These are phyloP conservation scores for Drosophila dives DNA, from an alignment of 2,888 invertebrate species.

Conservation along the genomic window DNA sequence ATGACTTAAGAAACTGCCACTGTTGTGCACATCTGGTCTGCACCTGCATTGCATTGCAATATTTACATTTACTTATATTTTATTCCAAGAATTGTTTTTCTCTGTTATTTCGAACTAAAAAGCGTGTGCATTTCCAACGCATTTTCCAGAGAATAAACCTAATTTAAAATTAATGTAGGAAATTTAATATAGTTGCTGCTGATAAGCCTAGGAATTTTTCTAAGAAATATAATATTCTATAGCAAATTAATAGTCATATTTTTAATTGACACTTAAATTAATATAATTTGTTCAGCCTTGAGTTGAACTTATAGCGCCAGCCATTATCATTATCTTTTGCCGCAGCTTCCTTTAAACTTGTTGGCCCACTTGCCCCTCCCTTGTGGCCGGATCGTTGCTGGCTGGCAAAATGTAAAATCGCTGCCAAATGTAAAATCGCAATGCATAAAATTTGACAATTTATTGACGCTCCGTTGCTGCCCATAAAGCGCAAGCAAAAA, in stretches of 20 bases:
- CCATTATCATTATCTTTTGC: not conserved
- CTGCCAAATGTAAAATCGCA: slow-evolving; percentile 54
- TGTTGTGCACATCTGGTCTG: slow-evolving; percentile 15
- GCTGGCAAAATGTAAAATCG: slow-evolving; percentile 32
- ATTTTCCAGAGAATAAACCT: not conserved
- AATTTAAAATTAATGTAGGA: not conserved
- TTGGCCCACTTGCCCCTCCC: slow-evolving; percentile 1
- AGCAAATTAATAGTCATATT: not conserved
- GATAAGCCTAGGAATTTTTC: not conserved
- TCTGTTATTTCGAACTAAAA: slow-evolving; percentile 11
- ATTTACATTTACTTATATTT: slow-evolving; percentile 17
- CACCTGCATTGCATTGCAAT: slow-evolving; percentile 22
- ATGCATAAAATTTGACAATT: slow-evolving; percentile 82
- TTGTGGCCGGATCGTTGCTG: slow-evolving; percentile 1
- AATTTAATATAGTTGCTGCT: not conserved
- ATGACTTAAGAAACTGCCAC: slow-evolving; percentile 66
- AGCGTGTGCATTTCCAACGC: slow-evolving; percentile 5
- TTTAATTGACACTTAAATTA: no score
- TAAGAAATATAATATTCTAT: not conserved
- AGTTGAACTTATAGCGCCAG: not conserved
- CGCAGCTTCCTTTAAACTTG: slow-evolving; percentile 1
- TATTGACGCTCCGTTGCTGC: slow-evolving; percentile 75
- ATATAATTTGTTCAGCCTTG: not conserved
- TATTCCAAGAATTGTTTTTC: not conserved
- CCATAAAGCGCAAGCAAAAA: slow-evolving; percentile 50